Conservation (phyloP, 2,888 invertebrate genomes). For the Agonopterix alstromeriana region DNA sequence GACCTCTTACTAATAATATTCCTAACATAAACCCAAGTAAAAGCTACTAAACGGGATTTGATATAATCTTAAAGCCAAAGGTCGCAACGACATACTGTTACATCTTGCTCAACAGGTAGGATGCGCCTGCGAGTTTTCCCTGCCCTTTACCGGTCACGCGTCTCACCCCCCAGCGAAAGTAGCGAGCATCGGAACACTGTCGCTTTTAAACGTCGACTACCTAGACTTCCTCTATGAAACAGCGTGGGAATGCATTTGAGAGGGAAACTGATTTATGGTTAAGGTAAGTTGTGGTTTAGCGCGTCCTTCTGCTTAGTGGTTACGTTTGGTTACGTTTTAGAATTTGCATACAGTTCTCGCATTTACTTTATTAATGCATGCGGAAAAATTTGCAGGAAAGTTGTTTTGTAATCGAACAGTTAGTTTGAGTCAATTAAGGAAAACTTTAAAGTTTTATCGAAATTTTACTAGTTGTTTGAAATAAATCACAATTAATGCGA, state of each 20-base stretch:
- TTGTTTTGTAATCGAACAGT: too few species aligned
- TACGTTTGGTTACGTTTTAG: too few species aligned
- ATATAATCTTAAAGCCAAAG: slow-evolving; percentile 14
- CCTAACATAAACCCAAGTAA: too few species aligned
- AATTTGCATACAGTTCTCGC: too few species aligned
- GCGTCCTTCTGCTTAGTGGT: too few species aligned
- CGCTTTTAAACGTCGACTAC: slow-evolving; percentile 37
- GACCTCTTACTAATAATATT: too few species aligned
- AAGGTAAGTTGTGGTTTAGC: neutral
- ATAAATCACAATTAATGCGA: too few species aligned
- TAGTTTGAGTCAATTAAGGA: too few species aligned
- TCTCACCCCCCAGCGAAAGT: slow-evolving; percentile 45
- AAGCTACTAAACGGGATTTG: neutral
- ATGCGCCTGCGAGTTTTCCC: slow-evolving; percentile 44
- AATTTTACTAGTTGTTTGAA: too few species aligned
- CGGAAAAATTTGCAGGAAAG: too few species aligned
- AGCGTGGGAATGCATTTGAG: slow-evolving; percentile 8
- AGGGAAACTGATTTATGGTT: slow-evolving; percentile 17
- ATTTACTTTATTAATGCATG: too few species aligned
- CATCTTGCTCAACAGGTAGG: slow-evolving; percentile 14
- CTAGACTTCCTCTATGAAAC: slow-evolving; percentile 21
- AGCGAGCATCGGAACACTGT: slow-evolving; percentile 24
- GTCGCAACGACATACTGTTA: slow-evolving; percentile 35
- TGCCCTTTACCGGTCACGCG: slow-evolving; percentile 49
- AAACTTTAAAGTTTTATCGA: too few species aligned